phyloP scores from a whole-genome alignment of 2,888 invertebrate genomes.

The Magallana nippona region DNA sequence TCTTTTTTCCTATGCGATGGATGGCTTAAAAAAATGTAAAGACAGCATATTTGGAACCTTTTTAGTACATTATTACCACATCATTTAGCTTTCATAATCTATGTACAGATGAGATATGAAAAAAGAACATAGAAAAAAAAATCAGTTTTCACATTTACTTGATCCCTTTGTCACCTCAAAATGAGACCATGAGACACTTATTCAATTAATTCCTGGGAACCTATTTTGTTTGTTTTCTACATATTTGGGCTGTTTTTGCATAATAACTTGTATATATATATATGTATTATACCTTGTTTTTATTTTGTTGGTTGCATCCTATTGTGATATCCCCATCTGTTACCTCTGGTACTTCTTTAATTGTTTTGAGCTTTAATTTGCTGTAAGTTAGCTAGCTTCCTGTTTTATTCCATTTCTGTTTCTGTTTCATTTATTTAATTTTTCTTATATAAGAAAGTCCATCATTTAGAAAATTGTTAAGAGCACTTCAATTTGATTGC shows the following conservation, averaged over 20 bases:
- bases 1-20: too few relatives aligned
- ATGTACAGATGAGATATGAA: too few relatives aligned
- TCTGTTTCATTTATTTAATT: too few relatives aligned
- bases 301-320: not conserved
- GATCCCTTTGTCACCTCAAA: conserved; percentile 12
- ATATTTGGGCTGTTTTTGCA: not conserved
- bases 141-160: not conserved
- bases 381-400: not conserved
- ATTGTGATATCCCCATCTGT: conserved; percentile 1
- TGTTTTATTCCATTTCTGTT: not conserved
- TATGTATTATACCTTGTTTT: not conserved
- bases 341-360: not conserved
- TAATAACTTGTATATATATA: not conserved
- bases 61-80: too few relatives aligned
- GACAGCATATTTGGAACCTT: too few relatives aligned
- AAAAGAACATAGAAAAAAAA: not conserved
- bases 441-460: too few relatives aligned
- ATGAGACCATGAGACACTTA: not conserved
- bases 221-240: not conserved
- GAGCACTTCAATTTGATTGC: too few relatives aligned
- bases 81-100: too few relatives aligned
- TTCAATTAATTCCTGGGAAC: not conserved
- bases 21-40: too few relatives aligned
- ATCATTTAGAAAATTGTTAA: too few relatives aligned
- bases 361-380: not conserved